Evolutionary conservation across 2,113 vertebrate species (phyloP).

Genomic region (Rissa tridactyla): DNA sequence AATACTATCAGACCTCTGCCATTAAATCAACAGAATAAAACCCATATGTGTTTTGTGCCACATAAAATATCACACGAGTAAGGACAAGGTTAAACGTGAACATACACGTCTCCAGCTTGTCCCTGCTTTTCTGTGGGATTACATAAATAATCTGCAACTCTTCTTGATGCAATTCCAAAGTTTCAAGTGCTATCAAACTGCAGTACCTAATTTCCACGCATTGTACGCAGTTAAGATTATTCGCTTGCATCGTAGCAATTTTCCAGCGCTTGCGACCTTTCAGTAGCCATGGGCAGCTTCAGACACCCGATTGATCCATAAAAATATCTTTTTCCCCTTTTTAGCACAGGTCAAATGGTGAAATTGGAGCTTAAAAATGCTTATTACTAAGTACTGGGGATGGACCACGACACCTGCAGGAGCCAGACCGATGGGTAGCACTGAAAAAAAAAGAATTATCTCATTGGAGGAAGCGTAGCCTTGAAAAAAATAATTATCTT

Average conservation of each 20-base stretch:
- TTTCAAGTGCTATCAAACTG: not conserved
- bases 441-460: not conserved
- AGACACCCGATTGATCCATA: accelerated
- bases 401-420: not conserved
- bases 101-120: not conserved
- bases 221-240: accelerated
- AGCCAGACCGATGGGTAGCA: accelerated
- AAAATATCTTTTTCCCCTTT: not conserved
- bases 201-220: not conserved
- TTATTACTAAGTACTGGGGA: not conserved
- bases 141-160: not conserved
- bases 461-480: accelerated
- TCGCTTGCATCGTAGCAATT: not conserved
- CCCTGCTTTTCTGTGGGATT: not conserved
- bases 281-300: not conserved
- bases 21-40: not conserved
- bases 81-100: not conserved
- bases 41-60: not conserved
- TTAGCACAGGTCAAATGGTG: not conserved
- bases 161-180: not conserved
- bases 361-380: not conserved
- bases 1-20: not conserved
- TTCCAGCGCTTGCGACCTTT: not conserved
- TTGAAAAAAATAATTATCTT: not conserved
- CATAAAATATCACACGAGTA: not conserved